These are phyloP conservation scores for Phalacrocorax aristotelis DNA, from an alignment of 2,113 vertebrate genomes.

Conservation along the genomic window DNA sequence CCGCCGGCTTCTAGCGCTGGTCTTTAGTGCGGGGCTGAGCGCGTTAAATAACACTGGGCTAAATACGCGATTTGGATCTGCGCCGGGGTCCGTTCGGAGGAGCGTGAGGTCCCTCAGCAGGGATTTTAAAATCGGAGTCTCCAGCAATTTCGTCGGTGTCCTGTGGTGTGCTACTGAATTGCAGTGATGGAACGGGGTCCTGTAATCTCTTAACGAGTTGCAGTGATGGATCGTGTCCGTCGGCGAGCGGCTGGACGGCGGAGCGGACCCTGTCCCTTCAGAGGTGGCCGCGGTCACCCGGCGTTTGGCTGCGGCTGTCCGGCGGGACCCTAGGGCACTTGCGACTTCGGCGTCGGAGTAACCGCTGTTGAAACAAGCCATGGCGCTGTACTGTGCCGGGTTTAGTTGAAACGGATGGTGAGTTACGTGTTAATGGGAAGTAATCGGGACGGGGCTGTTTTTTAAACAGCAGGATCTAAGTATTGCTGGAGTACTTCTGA, in stretches of 20 bases:
- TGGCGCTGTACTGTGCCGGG: neutral
- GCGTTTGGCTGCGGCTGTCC: neutral
- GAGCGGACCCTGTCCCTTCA: neutral
- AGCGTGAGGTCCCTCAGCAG: neutral
- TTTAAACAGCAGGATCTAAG: neutral
- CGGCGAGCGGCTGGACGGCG: neutral
- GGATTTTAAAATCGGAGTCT: neutral
- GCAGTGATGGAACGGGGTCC: neutral
- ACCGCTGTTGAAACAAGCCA: neutral
- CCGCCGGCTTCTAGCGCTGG: neutral
- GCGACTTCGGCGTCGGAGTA: neutral
- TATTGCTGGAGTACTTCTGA: neutral
- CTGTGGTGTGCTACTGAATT: neutral
- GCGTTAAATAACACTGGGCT: neutral
- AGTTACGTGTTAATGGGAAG: neutral
- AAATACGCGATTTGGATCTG: neutral
- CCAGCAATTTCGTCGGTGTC: neutral
- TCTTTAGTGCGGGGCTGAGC: neutral
- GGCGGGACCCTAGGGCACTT: fast-evolving
- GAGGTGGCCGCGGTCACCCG: neutral
- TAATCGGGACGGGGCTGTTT: neutral
- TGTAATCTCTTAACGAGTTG: neutral
- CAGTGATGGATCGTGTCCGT: neutral
- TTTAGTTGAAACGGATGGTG: neutral
- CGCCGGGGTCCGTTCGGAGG: neutral